Conservation (phyloP, 2,797 vertebrate species). For the Onychomys leucogaster region DNA sequence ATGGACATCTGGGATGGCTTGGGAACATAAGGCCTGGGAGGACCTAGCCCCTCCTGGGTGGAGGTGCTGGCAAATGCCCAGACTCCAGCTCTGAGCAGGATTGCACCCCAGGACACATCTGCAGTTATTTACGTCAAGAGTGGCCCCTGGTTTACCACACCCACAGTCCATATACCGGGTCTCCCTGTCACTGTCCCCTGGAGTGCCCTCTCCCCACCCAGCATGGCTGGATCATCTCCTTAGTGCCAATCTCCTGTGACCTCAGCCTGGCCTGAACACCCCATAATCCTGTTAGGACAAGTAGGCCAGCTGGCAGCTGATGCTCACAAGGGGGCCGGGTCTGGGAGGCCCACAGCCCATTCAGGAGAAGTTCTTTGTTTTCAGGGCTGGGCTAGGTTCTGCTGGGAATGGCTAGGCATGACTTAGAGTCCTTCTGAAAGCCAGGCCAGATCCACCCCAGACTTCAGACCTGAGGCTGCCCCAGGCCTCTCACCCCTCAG, state of each 20-base stretch:
- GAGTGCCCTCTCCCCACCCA: constrained; percentile 15
- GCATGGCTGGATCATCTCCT: constrained; percentile 89
- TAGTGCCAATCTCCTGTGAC: constrained; percentile 92
- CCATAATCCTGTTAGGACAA: constrained; percentile 92
- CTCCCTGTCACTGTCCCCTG: constrained; percentile 73
- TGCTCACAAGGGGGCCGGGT: neutral
- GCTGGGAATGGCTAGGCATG: neutral
- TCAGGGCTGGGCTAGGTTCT: neutral
- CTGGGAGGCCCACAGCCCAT: neutral
- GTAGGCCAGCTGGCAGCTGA: constrained; percentile 83
- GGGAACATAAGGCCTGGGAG: neutral
- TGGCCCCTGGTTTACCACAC: accelerated
- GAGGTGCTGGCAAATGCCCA: neutral
- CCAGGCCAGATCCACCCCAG: neutral
- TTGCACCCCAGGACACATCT: neutral
- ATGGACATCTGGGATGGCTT: neutral
- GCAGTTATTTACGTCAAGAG: neutral
- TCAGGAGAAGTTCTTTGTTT: constrained; percentile 34
- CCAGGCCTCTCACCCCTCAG: neutral
- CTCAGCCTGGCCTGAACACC: constrained; percentile 86
- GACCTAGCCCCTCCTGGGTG: neutral
- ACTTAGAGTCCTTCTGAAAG: neutral
- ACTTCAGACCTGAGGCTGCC: neutral
- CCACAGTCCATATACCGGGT: neutral
- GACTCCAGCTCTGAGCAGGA: neutral